phyloP scores from a whole-genome alignment of 2,888 invertebrate species.

The Drosophila pegasa region DNA sequence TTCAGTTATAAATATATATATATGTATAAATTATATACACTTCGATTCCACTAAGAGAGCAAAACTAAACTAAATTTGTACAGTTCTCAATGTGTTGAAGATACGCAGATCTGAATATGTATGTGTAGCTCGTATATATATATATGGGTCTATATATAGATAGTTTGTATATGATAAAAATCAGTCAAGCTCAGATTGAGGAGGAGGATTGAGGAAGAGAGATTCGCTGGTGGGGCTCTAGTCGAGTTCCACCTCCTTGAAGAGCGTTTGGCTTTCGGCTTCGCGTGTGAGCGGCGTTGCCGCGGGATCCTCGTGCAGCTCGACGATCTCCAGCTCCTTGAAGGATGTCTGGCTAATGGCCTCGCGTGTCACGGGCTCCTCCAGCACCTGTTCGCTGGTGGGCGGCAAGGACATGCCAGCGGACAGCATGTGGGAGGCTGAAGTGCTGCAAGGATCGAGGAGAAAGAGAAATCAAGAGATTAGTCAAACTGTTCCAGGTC shows the following conservation, averaged over 20 bases:
- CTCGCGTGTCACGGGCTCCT: conserved; percentile 48
- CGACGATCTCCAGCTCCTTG: conserved; percentile 54
- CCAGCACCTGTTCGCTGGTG: conserved; percentile 48
- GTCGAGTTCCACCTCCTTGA: conserved; percentile 64
- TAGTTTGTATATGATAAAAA: conserved; percentile 43
- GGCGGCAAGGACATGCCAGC: conserved; percentile 44
- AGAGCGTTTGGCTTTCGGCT: conserved; percentile 52
- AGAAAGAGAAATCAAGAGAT: neutral
- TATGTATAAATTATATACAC: conserved; percentile 51
- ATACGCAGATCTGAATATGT: conserved; percentile 34
- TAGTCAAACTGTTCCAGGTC: too few relatives aligned
- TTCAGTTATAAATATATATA: conserved; percentile 44
- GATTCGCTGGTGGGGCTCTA: conserved; percentile 24
- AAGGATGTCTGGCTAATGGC: conserved; percentile 53
- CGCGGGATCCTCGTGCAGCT: conserved; percentile 44
- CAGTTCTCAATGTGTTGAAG: conserved; percentile 48
- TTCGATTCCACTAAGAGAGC: conserved; percentile 35
- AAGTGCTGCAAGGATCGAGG: conserved; percentile 37
- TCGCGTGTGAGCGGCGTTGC: conserved; percentile 34
- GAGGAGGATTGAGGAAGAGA: conserved; percentile 3
- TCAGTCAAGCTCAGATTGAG: conserved; percentile 52
- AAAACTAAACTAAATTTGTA: conserved; percentile 49
- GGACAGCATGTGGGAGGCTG: conserved; percentile 31
- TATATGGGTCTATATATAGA: conserved; percentile 1
- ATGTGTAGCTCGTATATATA: neutral